phyloP scores from a whole-genome alignment of 2,113 vertebrate species.

The Thunnus maccoyii region DNA sequence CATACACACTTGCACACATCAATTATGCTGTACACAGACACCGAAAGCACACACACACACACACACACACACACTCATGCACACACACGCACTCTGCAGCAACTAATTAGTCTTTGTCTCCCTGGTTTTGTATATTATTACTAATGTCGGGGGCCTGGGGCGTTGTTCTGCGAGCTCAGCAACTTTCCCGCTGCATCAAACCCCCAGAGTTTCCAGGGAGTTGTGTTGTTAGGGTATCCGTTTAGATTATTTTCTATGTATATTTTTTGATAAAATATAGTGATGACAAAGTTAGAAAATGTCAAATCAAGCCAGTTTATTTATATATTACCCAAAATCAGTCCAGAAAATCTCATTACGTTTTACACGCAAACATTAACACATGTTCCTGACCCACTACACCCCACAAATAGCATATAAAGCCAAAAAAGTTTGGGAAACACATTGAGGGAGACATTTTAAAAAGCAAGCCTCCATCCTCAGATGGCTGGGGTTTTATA shows the following conservation, averaged over 20 bases:
- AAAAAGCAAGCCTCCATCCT: neutral
- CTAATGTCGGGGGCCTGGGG: constrained; percentile 69
- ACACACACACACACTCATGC: constrained; percentile 20
- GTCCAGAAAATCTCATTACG: too few species aligned
- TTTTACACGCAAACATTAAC: too few species aligned
- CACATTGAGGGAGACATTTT: too few species aligned
- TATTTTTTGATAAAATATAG: neutral
- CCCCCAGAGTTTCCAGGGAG: constrained; percentile 72
- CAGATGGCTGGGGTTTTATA: neutral
- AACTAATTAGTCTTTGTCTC: constrained; percentile 81
- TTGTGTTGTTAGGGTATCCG: neutral
- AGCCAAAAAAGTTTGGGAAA: too few species aligned
- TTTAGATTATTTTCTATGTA: too few species aligned
- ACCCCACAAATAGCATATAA: too few species aligned
- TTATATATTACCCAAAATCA: too few species aligned
- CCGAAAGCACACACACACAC: constrained; percentile 8
- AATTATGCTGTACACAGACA: constrained; percentile 48
- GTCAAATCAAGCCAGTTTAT: too few species aligned
- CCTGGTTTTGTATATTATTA: constrained; percentile 72
- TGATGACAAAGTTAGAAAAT: neutral
- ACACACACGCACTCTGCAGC: constrained; percentile 38
- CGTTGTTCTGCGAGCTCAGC: constrained; percentile 76
- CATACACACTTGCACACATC: constrained; percentile 37
- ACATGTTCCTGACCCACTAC: too few species aligned
- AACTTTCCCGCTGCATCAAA: constrained; percentile 75